A percentile compares a stretch with the other conserved stretches of the same genome.
phyloP scores from a whole-genome alignment of 2,113 vertebrate species.

The Leiothrix lutea region DNA sequence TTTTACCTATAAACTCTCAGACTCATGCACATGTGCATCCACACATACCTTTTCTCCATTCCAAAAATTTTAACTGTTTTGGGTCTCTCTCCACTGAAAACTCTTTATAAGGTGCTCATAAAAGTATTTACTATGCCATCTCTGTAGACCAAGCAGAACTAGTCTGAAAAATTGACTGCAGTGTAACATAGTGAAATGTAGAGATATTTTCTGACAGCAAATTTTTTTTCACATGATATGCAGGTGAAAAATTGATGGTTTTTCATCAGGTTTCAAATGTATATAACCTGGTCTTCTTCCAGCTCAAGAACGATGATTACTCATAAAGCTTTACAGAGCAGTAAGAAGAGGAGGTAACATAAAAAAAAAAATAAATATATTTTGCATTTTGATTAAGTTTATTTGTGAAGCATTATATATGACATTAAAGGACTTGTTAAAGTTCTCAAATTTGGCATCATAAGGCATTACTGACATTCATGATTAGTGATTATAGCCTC shows the following conservation, averaged over 20 bases:
- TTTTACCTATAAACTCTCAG: neutral
- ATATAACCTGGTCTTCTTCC: neutral
- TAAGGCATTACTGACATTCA: neutral
- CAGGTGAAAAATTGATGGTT: neutral
- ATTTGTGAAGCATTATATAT: neutral
- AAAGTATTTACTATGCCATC: neutral
- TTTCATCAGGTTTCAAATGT: neutral
- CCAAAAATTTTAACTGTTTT: neutral
- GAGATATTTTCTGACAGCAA: neutral
- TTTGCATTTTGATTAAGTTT: neutral
- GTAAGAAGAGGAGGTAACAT: neutral
- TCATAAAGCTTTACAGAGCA: neutral
- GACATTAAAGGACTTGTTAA: neutral
- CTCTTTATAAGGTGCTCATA: neutral
- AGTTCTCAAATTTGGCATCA: neutral
- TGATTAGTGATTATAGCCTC: neutral
- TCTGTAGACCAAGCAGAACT: neutral
- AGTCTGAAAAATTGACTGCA: neutral
- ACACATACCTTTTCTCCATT: neutral
- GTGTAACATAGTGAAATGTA: neutral
- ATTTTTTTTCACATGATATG: neutral
- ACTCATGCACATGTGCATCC: rapidly evolving
- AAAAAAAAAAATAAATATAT: neutral
- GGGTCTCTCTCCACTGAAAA: neutral
- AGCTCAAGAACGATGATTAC: neutral